These are phyloP conservation scores for Fragum fragum DNA, from an alignment of 2,888 invertebrate species.

Conservation along the genomic window DNA sequence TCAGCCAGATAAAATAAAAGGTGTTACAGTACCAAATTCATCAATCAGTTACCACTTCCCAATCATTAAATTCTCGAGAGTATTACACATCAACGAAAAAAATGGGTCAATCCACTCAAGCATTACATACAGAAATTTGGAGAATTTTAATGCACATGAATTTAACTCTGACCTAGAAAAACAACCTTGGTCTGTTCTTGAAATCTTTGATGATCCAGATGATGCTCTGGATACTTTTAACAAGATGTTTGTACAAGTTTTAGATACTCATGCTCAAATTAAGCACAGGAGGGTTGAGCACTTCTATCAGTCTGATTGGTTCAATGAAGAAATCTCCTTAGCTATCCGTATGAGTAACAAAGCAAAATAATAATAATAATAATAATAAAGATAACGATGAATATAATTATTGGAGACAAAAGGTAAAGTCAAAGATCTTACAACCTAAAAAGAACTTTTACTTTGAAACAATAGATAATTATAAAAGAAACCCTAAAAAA, in stretches of 20 bases:
- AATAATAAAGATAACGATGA: neutral
- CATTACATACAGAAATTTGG: conserved; percentile 21
- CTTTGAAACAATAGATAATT: neutral
- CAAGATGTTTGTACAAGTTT: neutral
- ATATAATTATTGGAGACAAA: conserved; percentile 12
- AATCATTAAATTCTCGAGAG: neutral
- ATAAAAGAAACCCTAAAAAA: conserved; percentile 17
- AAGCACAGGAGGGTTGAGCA: neutral
- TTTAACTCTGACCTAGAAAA: conserved; percentile 20
- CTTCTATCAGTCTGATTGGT: neutral
- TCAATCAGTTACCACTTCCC: neutral
- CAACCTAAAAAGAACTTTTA: neutral
- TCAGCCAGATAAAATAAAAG: neutral
- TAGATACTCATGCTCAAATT: neutral
- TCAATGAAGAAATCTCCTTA: neutral
- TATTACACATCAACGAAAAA: neutral
- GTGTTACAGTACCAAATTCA: neutral
- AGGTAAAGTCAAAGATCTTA: conserved; percentile 2
- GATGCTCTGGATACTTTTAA: conserved; percentile 10
- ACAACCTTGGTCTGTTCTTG: conserved; percentile 28
- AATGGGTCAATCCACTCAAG: neutral
- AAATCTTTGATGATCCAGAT: conserved; percentile 27
- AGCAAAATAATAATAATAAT: neutral
- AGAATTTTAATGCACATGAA: conserved; percentile 17
- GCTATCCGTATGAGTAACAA: neutral